Base-by-base conservation (phyloP, 2,888 invertebrate genomes). In the Plebejus argus region DNA sequence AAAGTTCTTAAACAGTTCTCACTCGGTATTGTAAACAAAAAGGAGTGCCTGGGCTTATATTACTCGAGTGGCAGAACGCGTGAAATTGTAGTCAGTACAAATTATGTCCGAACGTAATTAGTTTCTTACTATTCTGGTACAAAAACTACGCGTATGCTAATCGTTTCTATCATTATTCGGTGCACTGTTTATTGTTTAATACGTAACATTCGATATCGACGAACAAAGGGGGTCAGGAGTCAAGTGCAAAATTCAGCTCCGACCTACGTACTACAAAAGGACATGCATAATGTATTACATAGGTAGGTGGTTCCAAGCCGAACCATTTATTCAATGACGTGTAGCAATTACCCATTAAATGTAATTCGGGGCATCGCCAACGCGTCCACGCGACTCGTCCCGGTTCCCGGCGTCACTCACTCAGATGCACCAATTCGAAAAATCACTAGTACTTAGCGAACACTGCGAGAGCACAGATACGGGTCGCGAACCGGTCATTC, bases 301-400 rank as follows among this genome's bases (percentile, higher is more conserved):
- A 89, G 89, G 88, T 86, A 89, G 88, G 91, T 88, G 90, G 89
- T 88, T 86, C 89, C 28, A 28, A 66, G 28, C 15, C 28, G 91
- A 90, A 91, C 92, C 93, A 94, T 94, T 76, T 94, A 94, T 93
- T 89, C 94, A 94, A 93, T 94, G 93, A 94, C 90, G 90, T 92
- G 88, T 88, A 89, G 88, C 94, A 92, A 94, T 94, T 94, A 94
- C 94, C 94, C 92, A 93, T 93, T 94, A 92, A 92, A 90, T 91
- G 90, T 89, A 91, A 94, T 93, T 93, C 88, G 94, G 94, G 92
- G 85, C 93, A 94, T 93, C 86, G 90, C 89, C 87, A 86, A 86
- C 86, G 85, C 84, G 89, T 91, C 90, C 91, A 87, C 84, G 86
- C 85, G 86, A 84, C 84, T 86, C 89, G 91, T 88, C 88, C 89